Evolutionary conservation across 2,113 vertebrate genomes (phyloP), one percentile per base, ranked within the genome.

Genomic region (Pygoscelis antarcticus): DNA sequence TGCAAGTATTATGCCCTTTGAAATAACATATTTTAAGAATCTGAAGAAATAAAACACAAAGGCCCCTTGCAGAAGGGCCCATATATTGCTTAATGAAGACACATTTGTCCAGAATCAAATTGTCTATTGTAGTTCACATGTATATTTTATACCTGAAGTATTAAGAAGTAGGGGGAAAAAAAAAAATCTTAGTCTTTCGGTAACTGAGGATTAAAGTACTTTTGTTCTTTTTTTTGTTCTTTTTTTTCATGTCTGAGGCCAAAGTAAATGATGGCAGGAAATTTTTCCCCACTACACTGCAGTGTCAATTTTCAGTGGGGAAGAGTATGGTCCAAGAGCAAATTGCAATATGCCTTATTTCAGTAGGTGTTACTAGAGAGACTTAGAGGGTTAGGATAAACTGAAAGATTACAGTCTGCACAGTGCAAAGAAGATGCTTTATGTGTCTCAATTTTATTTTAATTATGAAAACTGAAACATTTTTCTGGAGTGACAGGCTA

Each of bases 191-290:
- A 32, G 44, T 68, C 38, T 79, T 96, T 88, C 16, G 74, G 83
- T 79, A 95, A 55, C 61, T 82, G 44, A 64, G 44, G 77, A 81
- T 96, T 96, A 94, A 97, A 96, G 87, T 93, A 79, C 69, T 95
- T 87, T 84, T 97, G 58, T 95, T 90, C 58, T 78, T 80, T 34
- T 40, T 29, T 32, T 54, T 30, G 23, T 74, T 90, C 27, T 77
- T 27, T 38, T 47, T 20, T 62, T 64, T 34, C 74, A 79, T 90
- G 81, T 76, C 68, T 64, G 83, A 87, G 52, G 88, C 93, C 95
- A 96, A 97, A 94, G 83, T 93, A 97, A 96, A 97, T 95, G 83
- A 90, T 86, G 71, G 60, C 83, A 97, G 80, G 74, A 92, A 83
- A 49, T 79, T 97, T 89, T 96, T 96, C 83, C 89, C 62, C 54